A percentile compares a stretch with the other conserved stretches of the same genome.
Evolutionary conservation across 2,888 invertebrate genomes (phyloP).

Genomic region (Acronicta leporina): DNA sequence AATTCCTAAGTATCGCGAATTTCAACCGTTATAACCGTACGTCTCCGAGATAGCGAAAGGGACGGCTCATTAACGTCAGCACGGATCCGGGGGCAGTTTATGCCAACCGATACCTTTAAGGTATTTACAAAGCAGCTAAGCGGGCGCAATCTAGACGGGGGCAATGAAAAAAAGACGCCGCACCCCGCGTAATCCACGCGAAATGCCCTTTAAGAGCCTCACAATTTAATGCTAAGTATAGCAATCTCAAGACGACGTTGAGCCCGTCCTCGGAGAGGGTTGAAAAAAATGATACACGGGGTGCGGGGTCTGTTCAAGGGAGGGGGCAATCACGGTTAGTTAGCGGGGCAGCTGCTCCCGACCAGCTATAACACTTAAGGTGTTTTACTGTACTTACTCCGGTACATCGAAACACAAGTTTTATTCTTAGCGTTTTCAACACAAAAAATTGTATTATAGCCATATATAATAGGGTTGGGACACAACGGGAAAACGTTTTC

Average conservation of each 20-base stretch:
- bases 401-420: conserved; percentile 67
- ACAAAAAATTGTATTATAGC: conserved; percentile 24
- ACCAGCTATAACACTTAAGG: conserved; percentile 74
- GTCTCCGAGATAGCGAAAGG: conserved; percentile 83
- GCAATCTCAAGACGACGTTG: conserved; percentile 81
- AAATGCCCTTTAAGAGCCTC: conserved; percentile 82
- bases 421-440: conserved; percentile 48
- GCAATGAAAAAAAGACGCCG: conserved; percentile 76
- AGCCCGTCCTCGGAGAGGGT: conserved; percentile 78
- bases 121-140: conserved; percentile 86
- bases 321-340: conserved; percentile 80
- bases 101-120: conserved; percentile 84
- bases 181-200: conserved; percentile 77
- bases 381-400: conserved; percentile 70
- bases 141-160: conserved; percentile 75
- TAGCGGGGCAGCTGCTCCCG: conserved; percentile 81
- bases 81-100: conserved; percentile 80
- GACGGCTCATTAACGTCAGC: conserved; percentile 86
- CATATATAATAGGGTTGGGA: conserved; percentile 19
- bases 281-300: conserved; percentile 85
- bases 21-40: conserved; percentile 78
- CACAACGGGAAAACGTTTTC: conserved; percentile 51
- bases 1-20: conserved; percentile 76
- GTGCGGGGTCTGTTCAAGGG: conserved; percentile 36
- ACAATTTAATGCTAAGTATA: conserved; percentile 88